Evolutionary conservation across 2,888 invertebrate species (phyloP), one percentile per base, ranked within the genome.

Genomic region (Sphinx pinastri): DNA sequence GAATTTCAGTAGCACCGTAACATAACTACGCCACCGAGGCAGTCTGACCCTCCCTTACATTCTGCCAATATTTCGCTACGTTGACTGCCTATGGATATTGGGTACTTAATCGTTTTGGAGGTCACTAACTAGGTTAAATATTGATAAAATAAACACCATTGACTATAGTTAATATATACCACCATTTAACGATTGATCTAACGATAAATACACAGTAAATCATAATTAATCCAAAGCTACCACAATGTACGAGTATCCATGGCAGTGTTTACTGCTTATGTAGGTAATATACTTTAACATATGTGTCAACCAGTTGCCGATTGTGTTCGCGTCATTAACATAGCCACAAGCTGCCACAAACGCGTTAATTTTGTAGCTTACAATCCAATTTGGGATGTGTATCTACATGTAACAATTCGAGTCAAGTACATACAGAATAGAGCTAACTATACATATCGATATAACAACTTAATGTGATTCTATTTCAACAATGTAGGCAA

Each of bases 281-380:
- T 19, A 2, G 11, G 3, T 19, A 55, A 6, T 54, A 16, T 38
- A 38, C 38, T 38, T 38, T 38, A 38, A 38, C 38, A 5, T n/a
- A 60, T 60, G 60, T 47, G 47, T 47, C 16, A 60, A 60, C 60
- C 47, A 45, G 47, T 60, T 47, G 60, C 60, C 60, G 38, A 60
- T 60, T 47, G 60, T 60, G 47, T 60, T 45, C 45, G 60, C 47
- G 60, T 60, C 60, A 60, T 60, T 60, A 60, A 45, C 60, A 60
- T 60, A 60, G 16, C 60, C 60, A 47, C 60, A 60, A 60, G 60
- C 47, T 60, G 47, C 60, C 60, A 60, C 60, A 60, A 60, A 60
- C 60, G 60, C 60, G 60, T 60, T 60, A 60, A 60, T 60, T 60
- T 60, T 60, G 60, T 60, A 47, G 47, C 60, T 16, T 60, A 60